Evolutionary conservation across 1,140 invertebrate species (phyloP), one percentile per base, ranked within the genome.

Genomic region (Bradysia coprophila): DNA sequence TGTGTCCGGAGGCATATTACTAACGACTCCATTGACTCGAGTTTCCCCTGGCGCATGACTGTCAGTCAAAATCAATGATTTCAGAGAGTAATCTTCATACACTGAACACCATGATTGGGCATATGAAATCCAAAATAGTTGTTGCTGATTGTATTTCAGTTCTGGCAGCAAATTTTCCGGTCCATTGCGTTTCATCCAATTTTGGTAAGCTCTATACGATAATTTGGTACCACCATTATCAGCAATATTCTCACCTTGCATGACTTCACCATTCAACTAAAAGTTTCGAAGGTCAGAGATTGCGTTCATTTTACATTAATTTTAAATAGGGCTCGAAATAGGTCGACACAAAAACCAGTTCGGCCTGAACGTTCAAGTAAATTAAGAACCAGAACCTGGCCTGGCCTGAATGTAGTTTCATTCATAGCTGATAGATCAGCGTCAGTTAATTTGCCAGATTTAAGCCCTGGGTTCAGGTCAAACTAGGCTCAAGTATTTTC

Each of bases 211-310:
- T 21, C 74, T 68, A 56, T 90, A 92, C 0, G 89, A 81, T 48
- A 86, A 76, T 54, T 88, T 88, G 18, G 90, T 72, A 1, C 87
- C 87, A 16, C 84, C 86, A 55, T 90, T 90, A 56, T 92, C 87
- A 0, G 89, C 88, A 36, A 92, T 87, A 55, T 92, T 92, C 54
- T 93, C 88, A n/a, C 78, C 83, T 62, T 90, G 83, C 1, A 85
- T 88, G 46, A 86, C 85, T 21, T 85, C 77, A 28, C 84, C 83
- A 49, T 92, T 92, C 21, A 89, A 48, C 82, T 88, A 51, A 16
- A 61, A 60, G 54, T 3, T 15, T 5, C 32, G 11, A 34, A n/a
- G 40, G 48, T 16, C 16, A 38, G 11, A 16, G n/a, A 61, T 61
- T 54, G n/a, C 3, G 18, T 34, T 5, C 3, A 21, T 41, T 48